Base-by-base conservation (phyloP, 2,888 invertebrate genomes). In the Acleris literana region DNA sequence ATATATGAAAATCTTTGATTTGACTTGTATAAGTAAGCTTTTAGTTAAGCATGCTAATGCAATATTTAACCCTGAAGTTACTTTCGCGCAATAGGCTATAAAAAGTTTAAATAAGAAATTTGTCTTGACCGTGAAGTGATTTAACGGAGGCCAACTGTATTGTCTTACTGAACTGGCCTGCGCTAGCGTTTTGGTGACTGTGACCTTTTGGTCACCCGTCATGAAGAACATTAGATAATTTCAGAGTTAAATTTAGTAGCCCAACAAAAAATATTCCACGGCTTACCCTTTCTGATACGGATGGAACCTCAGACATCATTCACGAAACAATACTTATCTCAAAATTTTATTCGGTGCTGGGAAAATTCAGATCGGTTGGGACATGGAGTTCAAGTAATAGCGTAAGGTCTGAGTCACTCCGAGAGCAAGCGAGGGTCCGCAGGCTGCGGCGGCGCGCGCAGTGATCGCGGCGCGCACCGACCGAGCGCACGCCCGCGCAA, bases 391-490 rank as follows among this genome's bases (percentile, higher is more conserved):
- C 13, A 39, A 64, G 43, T 49, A 51, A 51, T 49, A 57, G 55
- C 48, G 49, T 61, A 56, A 57, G 57, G 58, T 44, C 63, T 58
- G 59, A 63, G 53, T 68, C 58, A 66, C 56, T 49, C 44, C 43
- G 59, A 33, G 51, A 44, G 39, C 66, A 46, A 46, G 46, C 16
- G 70, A 62, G 69, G 72, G 68, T 68, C 67, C 54, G 64, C 64
- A 71, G 65, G 65, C 65, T 66, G 68, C 67, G 71, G 68, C 66
- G 71, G 69, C 63, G 64, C 52, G 60, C 68, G 73, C 85, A 89
- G 90, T 89, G 80, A 84, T 84, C 85, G 86, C 84, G 84, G 86
- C 85, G 83, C 86, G 82, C 77, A 80, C 86, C 73, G 68, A 77
- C 72, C 81, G 84, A 84, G 81, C 85, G 81, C 76, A 75, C 82